phyloP scores from a whole-genome alignment of 2,888 invertebrate species.

The Heteropelma amictum region DNA sequence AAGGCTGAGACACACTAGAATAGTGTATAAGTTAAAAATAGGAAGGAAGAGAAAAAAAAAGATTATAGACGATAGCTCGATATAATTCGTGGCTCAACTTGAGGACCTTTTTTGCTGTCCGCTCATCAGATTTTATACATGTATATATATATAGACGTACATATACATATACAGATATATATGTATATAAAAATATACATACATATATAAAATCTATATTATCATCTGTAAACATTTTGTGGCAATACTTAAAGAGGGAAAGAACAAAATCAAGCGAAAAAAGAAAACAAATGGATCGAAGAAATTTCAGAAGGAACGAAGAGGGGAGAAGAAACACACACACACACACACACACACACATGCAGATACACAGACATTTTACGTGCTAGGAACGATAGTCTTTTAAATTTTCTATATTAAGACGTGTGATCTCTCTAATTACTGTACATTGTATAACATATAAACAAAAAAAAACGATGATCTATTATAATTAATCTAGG shows the following conservation, averaged over 20 bases:
- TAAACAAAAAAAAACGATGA: constrained; percentile 47
- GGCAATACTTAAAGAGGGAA: constrained; percentile 73
- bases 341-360: constrained; percentile 32
- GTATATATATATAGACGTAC: constrained; percentile 37
- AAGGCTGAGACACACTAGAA: constrained; percentile 77
- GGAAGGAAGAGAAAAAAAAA: constrained; percentile 11
- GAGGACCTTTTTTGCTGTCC: constrained; percentile 69
- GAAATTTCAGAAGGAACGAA: not conserved
- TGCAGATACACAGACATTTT: constrained; percentile 61
- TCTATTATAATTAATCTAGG: constrained; percentile 72
- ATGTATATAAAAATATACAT: constrained; percentile 38
- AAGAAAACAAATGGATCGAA: not conserved
- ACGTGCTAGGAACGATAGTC: constrained; percentile 76
- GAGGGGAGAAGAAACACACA: constrained; percentile 21
- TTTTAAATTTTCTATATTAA: constrained; percentile 77
- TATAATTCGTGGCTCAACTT: constrained; percentile 72
- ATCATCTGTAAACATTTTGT: constrained; percentile 68
- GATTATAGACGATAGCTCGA: constrained; percentile 70
- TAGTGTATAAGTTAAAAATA: constrained; percentile 65
- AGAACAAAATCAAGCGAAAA: constrained; percentile 22
- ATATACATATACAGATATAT: constrained; percentile 32
- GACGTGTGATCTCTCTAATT: constrained; percentile 78
- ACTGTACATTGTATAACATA: constrained; percentile 70
- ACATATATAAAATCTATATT: constrained; percentile 42
- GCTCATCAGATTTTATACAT: constrained; percentile 66